Evolutionary conservation across 2,113 vertebrate species (phyloP).

Genomic region (Neotoma lepida): DNA sequence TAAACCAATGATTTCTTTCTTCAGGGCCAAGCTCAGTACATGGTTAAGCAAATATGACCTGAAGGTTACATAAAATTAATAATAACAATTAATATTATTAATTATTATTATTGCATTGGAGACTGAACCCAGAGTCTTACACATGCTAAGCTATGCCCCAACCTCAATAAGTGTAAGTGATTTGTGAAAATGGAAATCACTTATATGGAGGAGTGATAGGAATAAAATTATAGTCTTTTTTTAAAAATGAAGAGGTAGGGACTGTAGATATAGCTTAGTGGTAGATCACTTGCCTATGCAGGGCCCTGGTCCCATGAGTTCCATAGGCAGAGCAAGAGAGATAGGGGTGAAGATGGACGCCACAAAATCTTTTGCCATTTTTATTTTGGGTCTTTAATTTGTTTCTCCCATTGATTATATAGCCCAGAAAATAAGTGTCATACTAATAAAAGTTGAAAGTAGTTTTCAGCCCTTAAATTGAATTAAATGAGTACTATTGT

Average conservation of each 20-base stretch:
- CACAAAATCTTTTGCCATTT: conserved; percentile 3
- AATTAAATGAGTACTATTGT: conserved; percentile 76
- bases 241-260: not conserved
- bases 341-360: not conserved
- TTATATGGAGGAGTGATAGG: not conserved
- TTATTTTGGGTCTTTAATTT: conserved; percentile 20
- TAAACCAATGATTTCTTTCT: not conserved
- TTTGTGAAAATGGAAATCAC: conserved; percentile 13
- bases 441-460: conserved; percentile 69
- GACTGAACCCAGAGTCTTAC: not conserved
- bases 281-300: not conserved
- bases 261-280: not conserved
- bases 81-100: not conserved
- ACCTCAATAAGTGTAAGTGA: not conserved
- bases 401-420: conserved; percentile 43
- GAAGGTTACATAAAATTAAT: not conserved
- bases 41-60: conserved; percentile 1
- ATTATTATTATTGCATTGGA: not conserved
- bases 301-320: not conserved
- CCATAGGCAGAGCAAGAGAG: not conserved
- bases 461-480: conserved; percentile 57
- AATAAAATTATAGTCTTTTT: not conserved
- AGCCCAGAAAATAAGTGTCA: conserved; percentile 59
- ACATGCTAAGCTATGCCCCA: not conserved
- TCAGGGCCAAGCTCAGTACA: not conserved